Conservation (phyloP, 2,888 invertebrate species). For the Tenthredo amoena region DNA sequence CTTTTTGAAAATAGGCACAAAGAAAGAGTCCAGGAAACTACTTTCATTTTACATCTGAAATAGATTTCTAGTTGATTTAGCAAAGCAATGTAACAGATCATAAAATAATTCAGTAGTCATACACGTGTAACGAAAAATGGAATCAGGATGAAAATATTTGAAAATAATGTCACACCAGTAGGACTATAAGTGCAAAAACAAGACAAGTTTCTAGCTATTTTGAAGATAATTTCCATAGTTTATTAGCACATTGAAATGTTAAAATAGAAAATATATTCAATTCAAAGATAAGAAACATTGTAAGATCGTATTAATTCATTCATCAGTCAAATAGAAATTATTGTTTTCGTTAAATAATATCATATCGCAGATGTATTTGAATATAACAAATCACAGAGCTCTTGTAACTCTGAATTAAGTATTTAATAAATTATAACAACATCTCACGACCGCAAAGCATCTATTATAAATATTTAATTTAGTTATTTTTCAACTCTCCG, state of each 20-base stretch:
- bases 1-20: not conserved
- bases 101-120: not conserved
- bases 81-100: not conserved
- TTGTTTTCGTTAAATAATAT: conserved; percentile 1
- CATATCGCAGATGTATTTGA: conserved; percentile 4
- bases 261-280: conserved; percentile 10
- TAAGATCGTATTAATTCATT: conserved; percentile 8
- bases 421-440: conserved; percentile 30
- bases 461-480: conserved; percentile 3
- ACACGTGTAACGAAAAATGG: not conserved
- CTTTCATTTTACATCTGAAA: not conserved
- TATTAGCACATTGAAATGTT: conserved; percentile 26
- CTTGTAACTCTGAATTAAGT: not conserved
- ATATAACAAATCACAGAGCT: conserved; percentile 15
- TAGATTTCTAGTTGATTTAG: not conserved
- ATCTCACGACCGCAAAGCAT: conserved; percentile 1
- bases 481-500: not conserved
- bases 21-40: not conserved
- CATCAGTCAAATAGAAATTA: not conserved
- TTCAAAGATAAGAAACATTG: conserved; percentile 12
- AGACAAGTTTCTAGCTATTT: not conserved
- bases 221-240: conserved; percentile 17
- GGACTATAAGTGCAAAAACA: not conserved
- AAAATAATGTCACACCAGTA: not conserved
- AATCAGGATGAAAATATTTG: not conserved